Evolutionary conservation across 2,888 invertebrate species (phyloP).

Genomic region (Spilosoma lubricipeda): DNA sequence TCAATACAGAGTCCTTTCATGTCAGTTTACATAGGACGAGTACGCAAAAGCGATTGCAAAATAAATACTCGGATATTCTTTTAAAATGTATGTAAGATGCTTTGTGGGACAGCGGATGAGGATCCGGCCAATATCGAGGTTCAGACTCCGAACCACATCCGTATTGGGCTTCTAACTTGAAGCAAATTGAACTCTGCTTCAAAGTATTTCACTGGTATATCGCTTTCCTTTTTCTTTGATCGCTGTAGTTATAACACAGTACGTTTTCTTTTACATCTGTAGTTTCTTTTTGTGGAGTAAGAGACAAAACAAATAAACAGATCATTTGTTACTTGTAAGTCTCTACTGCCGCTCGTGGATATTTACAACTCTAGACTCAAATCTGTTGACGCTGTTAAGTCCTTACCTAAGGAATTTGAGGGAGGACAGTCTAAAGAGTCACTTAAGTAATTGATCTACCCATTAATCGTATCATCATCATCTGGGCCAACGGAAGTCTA

Average conservation of each 20-base stretch:
- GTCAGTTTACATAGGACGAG: neutral
- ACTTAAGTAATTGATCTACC: too few species aligned
- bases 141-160: neutral
- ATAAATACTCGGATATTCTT: neutral
- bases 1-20: neutral
- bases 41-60: neutral
- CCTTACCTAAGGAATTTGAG: too few species aligned
- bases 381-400: too few species aligned
- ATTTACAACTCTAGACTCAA: neutral
- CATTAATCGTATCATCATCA: too few species aligned
- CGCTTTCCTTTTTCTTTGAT: neutral
- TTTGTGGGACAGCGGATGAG: neutral
- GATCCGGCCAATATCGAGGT: neutral
- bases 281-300: neutral
- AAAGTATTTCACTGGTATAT: neutral
- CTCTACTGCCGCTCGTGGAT: neutral
- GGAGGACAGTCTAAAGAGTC: too few species aligned
- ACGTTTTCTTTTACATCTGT: too few species aligned
- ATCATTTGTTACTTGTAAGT: neutral
- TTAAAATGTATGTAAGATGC: neutral
- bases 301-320: neutral
- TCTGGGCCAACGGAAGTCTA: too few species aligned
- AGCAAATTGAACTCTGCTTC: neutral
- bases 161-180: neutral
- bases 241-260: neutral